phyloP scores from a whole-genome alignment of 2,888 invertebrate genomes.

The Neelides folsomi region DNA sequence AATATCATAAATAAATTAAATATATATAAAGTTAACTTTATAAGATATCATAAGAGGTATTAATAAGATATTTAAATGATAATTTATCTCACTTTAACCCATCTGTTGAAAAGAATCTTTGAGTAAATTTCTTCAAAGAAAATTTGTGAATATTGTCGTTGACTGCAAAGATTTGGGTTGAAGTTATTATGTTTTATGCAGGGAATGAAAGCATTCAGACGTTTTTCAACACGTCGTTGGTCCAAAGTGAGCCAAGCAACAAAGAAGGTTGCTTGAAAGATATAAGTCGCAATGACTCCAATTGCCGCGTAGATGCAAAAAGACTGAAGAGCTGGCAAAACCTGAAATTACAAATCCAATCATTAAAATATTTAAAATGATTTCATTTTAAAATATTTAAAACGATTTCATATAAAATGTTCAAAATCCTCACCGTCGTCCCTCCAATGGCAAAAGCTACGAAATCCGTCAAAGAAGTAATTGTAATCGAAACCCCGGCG shows the following conservation, averaged over 20 bases:
- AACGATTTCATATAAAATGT: neutral
- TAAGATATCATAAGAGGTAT: too few relatives aligned
- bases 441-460: conserved; percentile 31
- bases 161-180: conserved; percentile 35
- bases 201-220: conserved; percentile 52
- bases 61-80: neutral
- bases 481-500: conserved; percentile 69
- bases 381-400: neutral
- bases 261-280: conserved; percentile 67
- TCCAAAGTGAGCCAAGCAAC: conserved; percentile 63
- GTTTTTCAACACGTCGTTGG: conserved; percentile 48
- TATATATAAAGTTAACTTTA: too few relatives aligned
- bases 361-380: neutral
- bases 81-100: conserved; percentile 35
- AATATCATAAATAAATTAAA: too few relatives aligned
- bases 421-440: conserved; percentile 19
- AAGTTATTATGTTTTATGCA: conserved; percentile 48
- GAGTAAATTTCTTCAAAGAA: conserved; percentile 36
- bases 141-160: conserved; percentile 34
- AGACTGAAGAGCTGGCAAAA: conserved; percentile 64
- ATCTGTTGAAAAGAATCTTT: conserved; percentile 35
- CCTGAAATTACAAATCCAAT: conserved; percentile 39
- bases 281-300: conserved; percentile 60
- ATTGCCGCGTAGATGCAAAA: conserved; percentile 69
- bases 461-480: conserved; percentile 51